phyloP scores from a whole-genome alignment of 1,140 invertebrate species.

The Dendrolimus kikuchii region DNA sequence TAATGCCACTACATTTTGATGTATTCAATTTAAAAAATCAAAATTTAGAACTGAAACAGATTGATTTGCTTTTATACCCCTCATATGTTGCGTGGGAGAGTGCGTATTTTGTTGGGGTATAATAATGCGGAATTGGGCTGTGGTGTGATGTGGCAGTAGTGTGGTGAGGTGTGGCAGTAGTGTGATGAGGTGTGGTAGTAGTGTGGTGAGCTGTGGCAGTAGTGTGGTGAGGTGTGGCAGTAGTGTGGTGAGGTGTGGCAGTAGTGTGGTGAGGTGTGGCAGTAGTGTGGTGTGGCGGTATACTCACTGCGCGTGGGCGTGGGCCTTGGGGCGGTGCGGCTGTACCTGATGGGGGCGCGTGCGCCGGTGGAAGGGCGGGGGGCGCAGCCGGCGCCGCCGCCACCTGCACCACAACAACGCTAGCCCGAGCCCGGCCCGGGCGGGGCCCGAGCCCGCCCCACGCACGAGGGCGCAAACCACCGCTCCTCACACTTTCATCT shows the following conservation, averaged over 20 bases:
- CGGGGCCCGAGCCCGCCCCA: constrained; percentile 7
- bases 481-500: constrained; percentile 17
- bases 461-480: constrained; percentile 2
- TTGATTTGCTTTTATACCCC: no score
- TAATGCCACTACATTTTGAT: no score
- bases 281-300: constrained; percentile 22
- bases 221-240: constrained; percentile 4
- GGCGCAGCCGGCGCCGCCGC: constrained; percentile 42
- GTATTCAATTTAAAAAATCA: no score
- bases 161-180: constrained; percentile 20
- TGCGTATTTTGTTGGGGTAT: no score
- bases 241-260: constrained; percentile 45
- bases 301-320: constrained; percentile 24
- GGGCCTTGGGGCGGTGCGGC: constrained; percentile 14
- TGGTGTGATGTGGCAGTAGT: background rate
- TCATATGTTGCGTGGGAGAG: no score
- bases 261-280: constrained; percentile 8
- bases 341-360: constrained; percentile 27
- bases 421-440: constrained; percentile 14
- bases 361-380: constrained; percentile 71
- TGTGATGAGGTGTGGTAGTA: constrained; percentile 22
- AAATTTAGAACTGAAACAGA: no score
- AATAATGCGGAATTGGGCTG: background rate
- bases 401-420: constrained; percentile 46
- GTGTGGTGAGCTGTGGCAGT: background rate